Evolutionary conservation across 30 jellyfish, hydroid and myxozoan species (phyloP).

Genomic region (Mastigias papua): DNA sequence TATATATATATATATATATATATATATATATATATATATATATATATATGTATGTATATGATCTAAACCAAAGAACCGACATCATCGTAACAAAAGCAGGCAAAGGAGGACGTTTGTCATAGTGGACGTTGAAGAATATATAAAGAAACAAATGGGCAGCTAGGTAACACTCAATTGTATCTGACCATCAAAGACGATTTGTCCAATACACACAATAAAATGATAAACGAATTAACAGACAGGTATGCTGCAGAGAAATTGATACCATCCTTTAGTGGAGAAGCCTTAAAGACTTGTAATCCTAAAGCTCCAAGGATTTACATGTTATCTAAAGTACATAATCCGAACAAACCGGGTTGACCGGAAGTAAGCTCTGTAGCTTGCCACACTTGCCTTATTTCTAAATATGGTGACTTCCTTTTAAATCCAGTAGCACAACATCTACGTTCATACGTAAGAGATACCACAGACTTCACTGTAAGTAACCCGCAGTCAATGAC

Average conservation of each 20-base stretch:
- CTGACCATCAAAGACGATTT: no score
- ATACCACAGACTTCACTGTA: constrained; percentile 27
- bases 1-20: background rate
- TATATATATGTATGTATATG: constrained; percentile 19
- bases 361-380: constrained; percentile 19
- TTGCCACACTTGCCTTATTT: constrained; percentile 8
- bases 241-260: no score
- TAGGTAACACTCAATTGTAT: no score
- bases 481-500: background rate
- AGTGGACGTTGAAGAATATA: no score
- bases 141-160: no score
- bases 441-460: constrained; percentile 17
- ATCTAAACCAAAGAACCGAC: background rate
- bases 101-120: no score
- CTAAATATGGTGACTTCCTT: constrained; percentile 8
- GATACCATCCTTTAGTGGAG: no score
- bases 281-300: no score
- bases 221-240: no score
- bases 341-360: constrained; percentile 7
- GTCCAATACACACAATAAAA: no score
- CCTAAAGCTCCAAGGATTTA: no score
- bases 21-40: constrained; percentile 22
- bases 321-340: background rate
- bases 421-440: constrained; percentile 19
- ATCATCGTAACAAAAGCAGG: background rate